Conservation (phyloP, 2,797 vertebrate species). For the Aldrovandia affinis region DNA sequence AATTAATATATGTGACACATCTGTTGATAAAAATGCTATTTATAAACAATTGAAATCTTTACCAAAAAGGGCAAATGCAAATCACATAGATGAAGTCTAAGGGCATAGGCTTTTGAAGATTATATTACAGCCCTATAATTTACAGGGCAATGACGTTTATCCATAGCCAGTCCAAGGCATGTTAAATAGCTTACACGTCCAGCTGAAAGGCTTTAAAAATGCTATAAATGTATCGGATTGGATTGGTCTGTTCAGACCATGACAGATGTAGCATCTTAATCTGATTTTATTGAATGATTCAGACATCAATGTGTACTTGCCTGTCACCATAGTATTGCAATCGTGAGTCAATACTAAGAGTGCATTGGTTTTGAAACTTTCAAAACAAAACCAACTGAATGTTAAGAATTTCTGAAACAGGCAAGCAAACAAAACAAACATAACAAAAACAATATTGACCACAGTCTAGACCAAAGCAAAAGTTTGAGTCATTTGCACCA, state of each 20-base stretch:
- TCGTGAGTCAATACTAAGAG: conserved; percentile 51
- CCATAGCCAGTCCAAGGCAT: conserved; percentile 28
- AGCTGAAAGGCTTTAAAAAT: conserved; percentile 27
- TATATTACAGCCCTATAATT: conserved; percentile 39
- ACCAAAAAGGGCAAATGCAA: conserved; percentile 76
- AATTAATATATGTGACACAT: conserved; percentile 33
- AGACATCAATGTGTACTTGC: conserved; percentile 40
- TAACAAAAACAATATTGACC: conserved; percentile 53
- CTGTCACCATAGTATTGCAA: conserved; percentile 51
- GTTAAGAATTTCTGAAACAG: conserved; percentile 53
- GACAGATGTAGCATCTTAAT: conserved; percentile 27
- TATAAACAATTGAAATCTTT: conserved; percentile 49
- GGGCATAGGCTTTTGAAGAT: conserved; percentile 56
- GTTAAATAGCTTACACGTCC: background rate
- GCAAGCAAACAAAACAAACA: conserved; percentile 60
- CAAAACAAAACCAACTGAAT: conserved; percentile 54
- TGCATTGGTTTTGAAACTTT: conserved; percentile 28
- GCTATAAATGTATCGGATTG: conserved; percentile 35
- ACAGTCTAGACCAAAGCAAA: conserved; percentile 47
- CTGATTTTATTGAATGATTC: conserved; percentile 43
- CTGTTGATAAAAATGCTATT: conserved; percentile 35
- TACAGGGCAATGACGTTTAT: conserved; percentile 42
- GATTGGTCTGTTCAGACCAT: conserved; percentile 40
- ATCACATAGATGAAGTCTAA: conserved; percentile 57
- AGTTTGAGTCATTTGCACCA: conserved; percentile 47